Evolutionary conservation across 2,888 invertebrate species (phyloP).

Genomic region (Rapana venosa): DNA sequence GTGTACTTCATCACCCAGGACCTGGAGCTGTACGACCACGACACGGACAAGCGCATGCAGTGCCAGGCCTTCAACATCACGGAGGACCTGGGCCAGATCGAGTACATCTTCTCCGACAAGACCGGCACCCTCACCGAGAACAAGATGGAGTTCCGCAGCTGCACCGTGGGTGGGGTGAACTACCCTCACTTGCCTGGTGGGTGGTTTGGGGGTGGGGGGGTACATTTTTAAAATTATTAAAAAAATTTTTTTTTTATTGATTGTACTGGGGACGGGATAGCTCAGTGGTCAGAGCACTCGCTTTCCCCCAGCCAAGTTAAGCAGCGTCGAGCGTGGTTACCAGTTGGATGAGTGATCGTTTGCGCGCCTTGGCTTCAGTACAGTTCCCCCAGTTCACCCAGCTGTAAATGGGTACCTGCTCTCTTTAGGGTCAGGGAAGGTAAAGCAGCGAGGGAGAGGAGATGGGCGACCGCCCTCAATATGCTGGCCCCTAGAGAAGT

Average conservation of each 20-base stretch:
- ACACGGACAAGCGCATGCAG: slow-evolving; percentile 88
- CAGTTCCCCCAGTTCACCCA: too few species aligned
- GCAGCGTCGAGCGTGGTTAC: too few species aligned
- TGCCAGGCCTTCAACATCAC: slow-evolving; percentile 97
- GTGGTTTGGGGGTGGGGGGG: slow-evolving; percentile 10
- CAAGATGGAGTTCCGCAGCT: slow-evolving; percentile 95
- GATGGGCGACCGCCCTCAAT: too few species aligned
- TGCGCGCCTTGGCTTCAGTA: too few species aligned
- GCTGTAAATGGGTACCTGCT: too few species aligned
- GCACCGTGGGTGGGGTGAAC: slow-evolving; percentile 92
- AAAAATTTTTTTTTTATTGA: not conserved
- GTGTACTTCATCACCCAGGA: slow-evolving; percentile 96
- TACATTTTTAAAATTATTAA: not conserved
- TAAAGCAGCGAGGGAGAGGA: too few species aligned
- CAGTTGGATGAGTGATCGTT: too few species aligned
- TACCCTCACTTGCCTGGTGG: slow-evolving; percentile 81
- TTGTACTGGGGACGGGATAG: not conserved
- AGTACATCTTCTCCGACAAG: slow-evolving; percentile 97
- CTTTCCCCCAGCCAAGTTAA: too few species aligned
- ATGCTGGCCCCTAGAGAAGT: too few species aligned
- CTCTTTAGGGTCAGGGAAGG: too few species aligned
- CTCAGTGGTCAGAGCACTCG: too few species aligned
- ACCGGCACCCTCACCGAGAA: slow-evolving; percentile 98
- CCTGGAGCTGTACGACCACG: slow-evolving; percentile 89
- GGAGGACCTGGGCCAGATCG: slow-evolving; percentile 94